These are phyloP conservation scores for Podarcis raffonei DNA, from an alignment of 2,113 vertebrate species.

Conservation along the genomic window DNA sequence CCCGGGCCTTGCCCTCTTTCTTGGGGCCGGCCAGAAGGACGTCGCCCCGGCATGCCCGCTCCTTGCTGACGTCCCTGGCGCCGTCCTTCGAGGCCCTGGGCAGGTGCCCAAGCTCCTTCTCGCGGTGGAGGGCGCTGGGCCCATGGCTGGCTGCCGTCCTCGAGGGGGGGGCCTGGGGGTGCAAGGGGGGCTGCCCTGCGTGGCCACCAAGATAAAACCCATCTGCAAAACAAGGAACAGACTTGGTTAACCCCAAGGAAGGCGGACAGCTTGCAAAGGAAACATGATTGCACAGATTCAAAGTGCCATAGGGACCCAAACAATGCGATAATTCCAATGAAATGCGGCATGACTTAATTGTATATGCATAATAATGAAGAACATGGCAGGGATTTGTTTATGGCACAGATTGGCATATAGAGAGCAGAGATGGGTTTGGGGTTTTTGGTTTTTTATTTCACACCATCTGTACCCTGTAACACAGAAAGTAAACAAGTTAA, in stretches of 20 bases:
- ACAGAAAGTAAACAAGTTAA: too few species aligned
- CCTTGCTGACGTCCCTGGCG: slow-evolving; percentile 76
- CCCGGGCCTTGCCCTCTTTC: slow-evolving; percentile 78
- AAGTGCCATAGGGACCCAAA: too few species aligned
- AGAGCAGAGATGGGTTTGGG: too few species aligned
- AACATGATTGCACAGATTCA: too few species aligned
- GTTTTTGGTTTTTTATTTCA: too few species aligned
- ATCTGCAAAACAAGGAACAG: slow-evolving; percentile 75
- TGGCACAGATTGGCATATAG: too few species aligned
- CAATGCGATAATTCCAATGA: too few species aligned
- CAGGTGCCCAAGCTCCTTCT: slow-evolving; percentile 75
- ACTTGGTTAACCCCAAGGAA: neutral
- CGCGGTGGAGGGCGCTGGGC: slow-evolving; percentile 73
- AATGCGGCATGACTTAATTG: too few species aligned
- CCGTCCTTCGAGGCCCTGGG: slow-evolving; percentile 83
- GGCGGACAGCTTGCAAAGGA: too few species aligned
- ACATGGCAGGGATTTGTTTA: too few species aligned
- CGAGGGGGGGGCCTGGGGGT: slow-evolving; percentile 78
- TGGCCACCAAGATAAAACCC: slow-evolving; percentile 89
- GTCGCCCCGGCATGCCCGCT: slow-evolving; percentile 75
- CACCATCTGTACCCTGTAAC: too few species aligned
- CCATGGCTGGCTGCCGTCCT: slow-evolving; percentile 76
- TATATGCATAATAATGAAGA: too few species aligned
- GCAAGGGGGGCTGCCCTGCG: slow-evolving; percentile 76
- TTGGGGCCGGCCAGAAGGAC: slow-evolving; percentile 70